Evolutionary conservation across 2,888 invertebrate genomes (phyloP).

Genomic region (Eurois occulta): DNA sequence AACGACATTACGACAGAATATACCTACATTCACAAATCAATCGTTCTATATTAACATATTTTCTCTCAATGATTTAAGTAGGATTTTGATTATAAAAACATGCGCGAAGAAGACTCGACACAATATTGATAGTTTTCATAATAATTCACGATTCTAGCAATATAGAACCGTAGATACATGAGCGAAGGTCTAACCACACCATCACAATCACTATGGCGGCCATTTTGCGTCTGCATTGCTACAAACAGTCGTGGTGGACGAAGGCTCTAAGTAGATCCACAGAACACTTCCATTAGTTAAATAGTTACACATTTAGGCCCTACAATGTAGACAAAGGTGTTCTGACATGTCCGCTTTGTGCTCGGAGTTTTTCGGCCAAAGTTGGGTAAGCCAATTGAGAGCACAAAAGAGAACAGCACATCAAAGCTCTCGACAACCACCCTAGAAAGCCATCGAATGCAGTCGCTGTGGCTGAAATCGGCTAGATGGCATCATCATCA

Average conservation of each 20-base stretch:
- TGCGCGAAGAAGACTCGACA: not conserved
- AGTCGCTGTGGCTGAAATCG: not conserved
- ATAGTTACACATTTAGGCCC: not conserved
- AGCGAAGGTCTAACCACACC: too few species aligned
- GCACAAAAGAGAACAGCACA: not conserved
- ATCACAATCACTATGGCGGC: too few species aligned
- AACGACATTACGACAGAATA: not conserved
- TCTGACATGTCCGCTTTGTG: not conserved
- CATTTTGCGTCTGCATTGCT: not conserved
- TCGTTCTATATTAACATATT: not conserved
- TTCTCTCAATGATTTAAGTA: not conserved
- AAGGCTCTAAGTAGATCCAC: not conserved
- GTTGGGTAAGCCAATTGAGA: not conserved
- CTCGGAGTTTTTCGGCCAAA: not conserved
- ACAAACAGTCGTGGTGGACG: not conserved
- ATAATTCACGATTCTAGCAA: too few species aligned
- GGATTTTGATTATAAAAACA: not conserved
- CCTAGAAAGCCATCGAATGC: too few species aligned
- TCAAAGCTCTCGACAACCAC: not conserved
- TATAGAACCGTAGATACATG: too few species aligned
- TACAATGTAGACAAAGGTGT: not conserved
- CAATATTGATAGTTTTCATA: not conserved
- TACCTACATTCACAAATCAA: not conserved
- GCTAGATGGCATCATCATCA: not conserved
- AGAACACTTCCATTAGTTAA: not conserved